Evolutionary conservation across 1,140 invertebrate genomes (phyloP).

Genomic region (Papilio polyxenes): DNA sequence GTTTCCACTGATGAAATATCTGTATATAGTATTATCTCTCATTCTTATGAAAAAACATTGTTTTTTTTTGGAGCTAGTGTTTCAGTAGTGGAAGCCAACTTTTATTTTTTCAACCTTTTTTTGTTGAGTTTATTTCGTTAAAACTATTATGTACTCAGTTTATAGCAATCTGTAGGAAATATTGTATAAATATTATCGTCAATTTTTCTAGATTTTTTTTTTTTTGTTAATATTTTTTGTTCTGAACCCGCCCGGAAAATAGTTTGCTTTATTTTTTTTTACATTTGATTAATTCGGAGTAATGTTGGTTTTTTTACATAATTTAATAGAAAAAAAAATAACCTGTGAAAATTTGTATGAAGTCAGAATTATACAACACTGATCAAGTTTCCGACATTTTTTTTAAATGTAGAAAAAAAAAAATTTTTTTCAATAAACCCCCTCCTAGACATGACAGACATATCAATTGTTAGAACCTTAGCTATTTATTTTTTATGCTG

Average conservation of each 20-base stretch:
- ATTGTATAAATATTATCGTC: neutral
- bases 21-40: neutral
- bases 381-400: neutral
- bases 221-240: neutral
- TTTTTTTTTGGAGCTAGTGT: neutral
- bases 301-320: neutral
- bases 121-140: slow-evolving; percentile 12
- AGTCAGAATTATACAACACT: neutral
- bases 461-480: slow-evolving; percentile 45
- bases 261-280: neutral
- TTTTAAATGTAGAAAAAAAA: neutral
- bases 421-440: neutral
- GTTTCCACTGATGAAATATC: neutral
- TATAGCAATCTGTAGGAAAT: neutral
- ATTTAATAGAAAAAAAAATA: neutral
- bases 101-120: neutral
- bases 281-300: neutral
- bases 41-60: neutral
- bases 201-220: neutral
- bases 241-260: neutral
- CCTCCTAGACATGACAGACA: slow-evolving; percentile 40
- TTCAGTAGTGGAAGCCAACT: neutral
- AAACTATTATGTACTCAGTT: neutral
- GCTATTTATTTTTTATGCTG: slow-evolving; percentile 41
- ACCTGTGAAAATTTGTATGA: neutral